Evolutionary conservation across 2,797 vertebrate genomes (phyloP).

Genomic region (Enteromius paludinosus): DNA sequence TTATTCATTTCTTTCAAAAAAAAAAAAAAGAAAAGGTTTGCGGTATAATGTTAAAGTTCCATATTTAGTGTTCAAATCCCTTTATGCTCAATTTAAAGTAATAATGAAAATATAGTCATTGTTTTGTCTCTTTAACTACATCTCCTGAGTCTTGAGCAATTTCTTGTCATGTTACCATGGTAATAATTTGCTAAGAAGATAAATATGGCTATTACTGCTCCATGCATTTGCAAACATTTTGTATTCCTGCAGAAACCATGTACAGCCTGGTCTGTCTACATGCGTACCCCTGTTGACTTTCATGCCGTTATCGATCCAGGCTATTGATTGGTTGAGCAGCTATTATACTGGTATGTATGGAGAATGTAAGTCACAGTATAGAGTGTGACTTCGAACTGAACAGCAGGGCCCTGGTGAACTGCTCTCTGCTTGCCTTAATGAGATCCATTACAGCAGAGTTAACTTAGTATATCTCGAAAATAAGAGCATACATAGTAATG

Average conservation of each 20-base stretch:
- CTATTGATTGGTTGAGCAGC: constrained; percentile 52
- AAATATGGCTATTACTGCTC: constrained; percentile 6
- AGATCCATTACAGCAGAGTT: constrained; percentile 48
- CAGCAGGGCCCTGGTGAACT: constrained; percentile 23
- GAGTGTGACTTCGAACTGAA: constrained; percentile 26
- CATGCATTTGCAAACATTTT: constrained; percentile 17
- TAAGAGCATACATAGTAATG: constrained; percentile 59
- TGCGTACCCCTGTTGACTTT: constrained; percentile 40
- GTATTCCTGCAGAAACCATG: constrained; percentile 9
- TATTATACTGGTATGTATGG: constrained; percentile 42
- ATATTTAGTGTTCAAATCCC: neutral
- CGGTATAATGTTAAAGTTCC: neutral
- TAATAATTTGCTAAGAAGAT: constrained; percentile 20
- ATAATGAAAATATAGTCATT: neutral
- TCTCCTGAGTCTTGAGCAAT: constrained; percentile 18
- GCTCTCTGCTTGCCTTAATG: constrained; percentile 39
- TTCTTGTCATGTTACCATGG: constrained; percentile 36
- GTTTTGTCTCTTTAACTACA: neutral
- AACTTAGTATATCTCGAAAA: constrained; percentile 49
- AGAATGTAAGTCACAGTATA: constrained; percentile 32
- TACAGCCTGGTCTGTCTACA: constrained; percentile 26
- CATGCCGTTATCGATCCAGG: constrained; percentile 50
- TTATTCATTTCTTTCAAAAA: neutral
- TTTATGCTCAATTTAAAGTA: neutral
- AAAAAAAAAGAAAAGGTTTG: neutral